Conservation (phyloP, 1,140 invertebrate species). For the Trachelipus rathkii region DNA sequence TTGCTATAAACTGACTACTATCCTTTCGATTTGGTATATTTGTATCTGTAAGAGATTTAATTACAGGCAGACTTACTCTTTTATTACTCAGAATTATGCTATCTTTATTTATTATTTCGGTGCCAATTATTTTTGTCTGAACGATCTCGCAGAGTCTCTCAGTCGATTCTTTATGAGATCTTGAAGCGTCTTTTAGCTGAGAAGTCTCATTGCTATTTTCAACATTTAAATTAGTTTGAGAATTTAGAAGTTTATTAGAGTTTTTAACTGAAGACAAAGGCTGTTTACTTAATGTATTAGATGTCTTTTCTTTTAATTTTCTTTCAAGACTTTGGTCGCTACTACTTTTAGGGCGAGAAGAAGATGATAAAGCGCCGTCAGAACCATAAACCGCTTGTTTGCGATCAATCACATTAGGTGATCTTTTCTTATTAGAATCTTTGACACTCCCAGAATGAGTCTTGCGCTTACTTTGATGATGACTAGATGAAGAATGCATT, state of each 20-base stretch:
- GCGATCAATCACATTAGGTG: constrained; percentile 34
- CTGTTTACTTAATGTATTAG: constrained; percentile 18
- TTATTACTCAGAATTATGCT: not conserved
- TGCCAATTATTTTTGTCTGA: constrained; percentile 33
- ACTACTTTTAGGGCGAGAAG: constrained; percentile 35
- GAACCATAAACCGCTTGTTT: constrained; percentile 43
- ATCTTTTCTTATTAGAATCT: constrained; percentile 5
- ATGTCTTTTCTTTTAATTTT: constrained; percentile 24
- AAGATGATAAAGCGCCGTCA: constrained; percentile 32
- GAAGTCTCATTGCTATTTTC: constrained; percentile 26
- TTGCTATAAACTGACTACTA: constrained; percentile 26
- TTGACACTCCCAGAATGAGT: not conserved
- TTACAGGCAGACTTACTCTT: not conserved
- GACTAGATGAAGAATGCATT: not conserved
- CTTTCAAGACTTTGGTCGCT: constrained; percentile 29
- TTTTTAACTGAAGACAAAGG: constrained; percentile 24
- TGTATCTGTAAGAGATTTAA: constrained; percentile 25
- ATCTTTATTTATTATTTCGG: constrained; percentile 3
- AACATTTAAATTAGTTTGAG: not conserved
- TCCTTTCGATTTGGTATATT: constrained; percentile 22
- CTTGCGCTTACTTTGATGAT: not conserved
- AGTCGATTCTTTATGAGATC: constrained; percentile 6
- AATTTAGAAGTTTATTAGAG: not conserved
- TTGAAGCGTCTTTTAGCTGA: constrained; percentile 22
- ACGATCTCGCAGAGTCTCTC: constrained; percentile 35